phyloP scores from a whole-genome alignment of 92 coral and sea anemone genomes.

The Palythoa caribaeorum region DNA sequence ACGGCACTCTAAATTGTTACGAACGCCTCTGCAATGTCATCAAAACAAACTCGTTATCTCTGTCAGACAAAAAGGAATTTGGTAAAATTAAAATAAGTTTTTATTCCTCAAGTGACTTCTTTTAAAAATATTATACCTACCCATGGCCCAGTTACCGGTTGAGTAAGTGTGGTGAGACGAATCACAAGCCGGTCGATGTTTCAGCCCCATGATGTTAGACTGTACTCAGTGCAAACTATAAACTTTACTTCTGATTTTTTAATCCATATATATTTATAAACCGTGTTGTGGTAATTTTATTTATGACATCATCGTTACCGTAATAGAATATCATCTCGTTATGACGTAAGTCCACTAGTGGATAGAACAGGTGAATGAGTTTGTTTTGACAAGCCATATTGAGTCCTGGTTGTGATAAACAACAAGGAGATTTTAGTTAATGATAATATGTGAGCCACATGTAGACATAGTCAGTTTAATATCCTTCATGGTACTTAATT shows the following conservation, averaged over 20 bases:
- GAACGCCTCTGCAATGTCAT: neutral
- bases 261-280: neutral
- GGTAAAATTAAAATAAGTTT: too few species aligned
- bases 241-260: neutral
- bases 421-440: neutral
- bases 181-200: neutral
- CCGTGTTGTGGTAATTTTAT: neutral
- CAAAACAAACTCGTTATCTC: neutral
- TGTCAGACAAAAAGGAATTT: neutral
- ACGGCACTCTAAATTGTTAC: neutral
- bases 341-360: neutral
- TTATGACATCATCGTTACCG: conserved; percentile 17
- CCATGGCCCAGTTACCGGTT: neutral
- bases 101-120: neutral
- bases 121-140: too few species aligned
- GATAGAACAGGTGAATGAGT: neutral
- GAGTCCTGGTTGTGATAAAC: neutral
- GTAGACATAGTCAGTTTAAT: neutral
- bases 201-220: neutral
- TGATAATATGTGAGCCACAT: too few species aligned
- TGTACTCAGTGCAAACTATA: neutral
- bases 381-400: neutral
- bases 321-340: conserved; percentile 11
- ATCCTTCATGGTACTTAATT: neutral
- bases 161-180: neutral